These are phyloP conservation scores for Steromphala cineraria DNA, from an alignment of 2,888 invertebrate genomes.

Conservation along the genomic window DNA sequence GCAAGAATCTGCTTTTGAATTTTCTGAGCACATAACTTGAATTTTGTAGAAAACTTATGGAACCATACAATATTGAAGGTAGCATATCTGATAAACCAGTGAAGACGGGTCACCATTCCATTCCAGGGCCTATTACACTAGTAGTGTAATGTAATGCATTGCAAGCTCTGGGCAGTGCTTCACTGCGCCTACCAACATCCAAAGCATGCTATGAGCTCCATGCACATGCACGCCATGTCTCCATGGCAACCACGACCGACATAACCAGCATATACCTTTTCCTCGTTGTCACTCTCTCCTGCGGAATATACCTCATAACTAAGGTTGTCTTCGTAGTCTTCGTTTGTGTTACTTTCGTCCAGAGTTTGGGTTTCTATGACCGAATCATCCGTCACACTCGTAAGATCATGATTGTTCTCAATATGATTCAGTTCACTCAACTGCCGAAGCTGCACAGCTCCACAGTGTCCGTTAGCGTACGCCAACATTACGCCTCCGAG, in stretches of 20 bases:
- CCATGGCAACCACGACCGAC: background rate
- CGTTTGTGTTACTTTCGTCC: constrained; percentile 9
- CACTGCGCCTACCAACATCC: constrained; percentile 9
- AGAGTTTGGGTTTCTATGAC: constrained; percentile 13
- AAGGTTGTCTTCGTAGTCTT: background rate
- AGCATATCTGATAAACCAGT: too few relatives aligned
- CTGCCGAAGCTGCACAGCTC: background rate
- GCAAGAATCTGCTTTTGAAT: too few relatives aligned
- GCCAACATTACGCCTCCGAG: background rate
- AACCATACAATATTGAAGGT: too few relatives aligned
- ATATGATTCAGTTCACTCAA: background rate
- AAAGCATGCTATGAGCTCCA: constrained; percentile 16
- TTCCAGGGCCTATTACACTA: too few relatives aligned
- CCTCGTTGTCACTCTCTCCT: constrained; percentile 12
- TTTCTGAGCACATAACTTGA: too few relatives aligned
- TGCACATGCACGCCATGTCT: background rate
- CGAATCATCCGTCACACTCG: background rate
- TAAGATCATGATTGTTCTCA: background rate
- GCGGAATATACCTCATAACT: background rate
- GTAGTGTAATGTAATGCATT: background rate
- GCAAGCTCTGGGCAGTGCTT: background rate
- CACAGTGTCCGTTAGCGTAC: constrained; percentile 11
- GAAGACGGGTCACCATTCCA: too few relatives aligned
- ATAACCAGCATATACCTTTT: constrained; percentile 11
- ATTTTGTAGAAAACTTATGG: too few relatives aligned